Evolutionary conservation across 2,113 vertebrate genomes (phyloP).

Genomic region (Cyphomyrus plagiostoma): DNA sequence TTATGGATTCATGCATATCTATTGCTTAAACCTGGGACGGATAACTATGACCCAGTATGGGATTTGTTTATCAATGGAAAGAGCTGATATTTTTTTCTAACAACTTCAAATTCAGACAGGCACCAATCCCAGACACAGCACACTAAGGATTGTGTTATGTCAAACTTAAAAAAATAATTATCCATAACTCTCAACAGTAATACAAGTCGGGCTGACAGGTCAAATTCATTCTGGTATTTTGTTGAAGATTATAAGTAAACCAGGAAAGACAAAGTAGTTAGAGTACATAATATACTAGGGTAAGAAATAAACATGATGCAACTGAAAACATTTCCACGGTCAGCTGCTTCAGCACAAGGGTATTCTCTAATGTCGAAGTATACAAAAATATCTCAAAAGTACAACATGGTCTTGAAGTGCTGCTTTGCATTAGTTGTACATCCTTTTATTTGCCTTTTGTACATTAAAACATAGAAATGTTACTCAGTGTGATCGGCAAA

Average conservation of each 20-base stretch:
- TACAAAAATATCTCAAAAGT: conserved; percentile 20
- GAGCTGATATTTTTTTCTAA: neutral
- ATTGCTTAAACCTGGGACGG: neutral
- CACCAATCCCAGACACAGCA: neutral
- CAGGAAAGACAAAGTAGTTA: neutral
- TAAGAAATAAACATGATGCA: neutral
- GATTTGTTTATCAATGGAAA: neutral
- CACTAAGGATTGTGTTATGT: neutral
- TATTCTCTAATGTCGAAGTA: neutral
- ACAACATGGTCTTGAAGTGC: conserved; percentile 24
- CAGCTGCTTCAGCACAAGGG: neutral
- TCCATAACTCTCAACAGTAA: neutral
- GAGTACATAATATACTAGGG: neutral
- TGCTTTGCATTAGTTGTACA: conserved; percentile 33
- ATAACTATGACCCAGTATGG: neutral
- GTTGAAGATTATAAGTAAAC: neutral
- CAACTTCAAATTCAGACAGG: conserved; percentile 3
- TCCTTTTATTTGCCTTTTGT: neutral
- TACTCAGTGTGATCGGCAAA: conserved; percentile 32
- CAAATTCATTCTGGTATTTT: neutral
- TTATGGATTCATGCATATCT: neutral
- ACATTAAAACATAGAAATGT: neutral
- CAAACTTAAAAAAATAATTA: neutral
- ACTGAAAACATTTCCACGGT: neutral
- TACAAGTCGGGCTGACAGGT: neutral